Percentiles rank a stretch among this genome's conserved stretches.
Evolutionary conservation across 2,888 invertebrate genomes (phyloP).

Genomic region (Apamea epomidion): DNA sequence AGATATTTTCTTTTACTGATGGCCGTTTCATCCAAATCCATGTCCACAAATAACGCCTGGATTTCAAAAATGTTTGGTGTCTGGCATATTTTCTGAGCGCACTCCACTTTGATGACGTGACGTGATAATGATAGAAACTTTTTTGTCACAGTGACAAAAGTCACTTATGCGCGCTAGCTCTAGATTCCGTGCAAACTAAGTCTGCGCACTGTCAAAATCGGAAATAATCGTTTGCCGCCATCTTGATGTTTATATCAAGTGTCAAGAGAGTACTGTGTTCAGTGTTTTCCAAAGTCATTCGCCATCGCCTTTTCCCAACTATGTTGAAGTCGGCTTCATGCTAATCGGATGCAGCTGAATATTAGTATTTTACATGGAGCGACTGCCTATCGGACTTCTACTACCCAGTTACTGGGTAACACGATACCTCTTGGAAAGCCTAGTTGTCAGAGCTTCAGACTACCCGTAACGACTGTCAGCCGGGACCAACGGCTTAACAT

Average conservation of each 20-base stretch:
- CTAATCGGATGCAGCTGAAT: not conserved
- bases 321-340: not conserved
- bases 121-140: not conserved
- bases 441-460: too few species aligned
- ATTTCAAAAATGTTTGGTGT: not conserved
- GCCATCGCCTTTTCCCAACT: not conserved
- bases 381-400: too few species aligned
- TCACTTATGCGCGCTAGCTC: too few species aligned
- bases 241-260: too few species aligned
- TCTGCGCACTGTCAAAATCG: too few species aligned
- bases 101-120: not conserved
- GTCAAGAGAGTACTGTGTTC: too few species aligned
- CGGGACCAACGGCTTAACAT: not conserved
- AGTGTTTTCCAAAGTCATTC: too few species aligned
- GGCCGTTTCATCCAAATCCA: not conserved
- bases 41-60: not conserved
- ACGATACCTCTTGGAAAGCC: not conserved
- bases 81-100: not conserved
- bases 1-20: not conserved
- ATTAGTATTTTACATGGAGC: not conserved
- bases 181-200: too few species aligned
- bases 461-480: too few species aligned
- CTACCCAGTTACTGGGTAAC: too few species aligned
- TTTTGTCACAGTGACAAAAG: too few species aligned
- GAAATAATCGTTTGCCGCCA: too few species aligned